phyloP scores from a whole-genome alignment of 2,888 invertebrate genomes.

The Caenorhabditis virilis region DNA sequence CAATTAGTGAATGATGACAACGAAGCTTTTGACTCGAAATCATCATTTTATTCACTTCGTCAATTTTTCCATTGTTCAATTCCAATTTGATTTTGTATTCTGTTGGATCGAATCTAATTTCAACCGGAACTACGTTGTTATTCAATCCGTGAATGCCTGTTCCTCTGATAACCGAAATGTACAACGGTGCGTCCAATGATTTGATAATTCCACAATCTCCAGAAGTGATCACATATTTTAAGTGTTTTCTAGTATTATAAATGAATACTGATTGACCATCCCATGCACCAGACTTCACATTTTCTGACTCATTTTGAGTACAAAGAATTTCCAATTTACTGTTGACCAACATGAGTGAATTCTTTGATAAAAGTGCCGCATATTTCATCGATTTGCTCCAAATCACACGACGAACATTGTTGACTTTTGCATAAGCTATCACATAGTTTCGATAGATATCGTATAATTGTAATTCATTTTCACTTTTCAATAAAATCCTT shows the following conservation, averaged over 20 bases:
- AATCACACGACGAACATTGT: constrained; percentile 76
- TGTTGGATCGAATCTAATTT: constrained; percentile 88
- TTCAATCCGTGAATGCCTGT: constrained; percentile 58
- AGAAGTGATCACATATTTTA: constrained; percentile 75
- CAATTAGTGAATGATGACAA: constrained; percentile 97
- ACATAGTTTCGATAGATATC: constrained; percentile 94
- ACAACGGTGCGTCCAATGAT: constrained; percentile 94
- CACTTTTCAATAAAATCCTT: constrained; percentile 79
- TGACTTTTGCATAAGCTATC: constrained; percentile 69
- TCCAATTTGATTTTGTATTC: constrained; percentile 98
- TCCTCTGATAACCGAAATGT: constrained; percentile 86
- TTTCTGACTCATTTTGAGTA: constrained; percentile 89
- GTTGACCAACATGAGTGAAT: constrained; percentile 73
- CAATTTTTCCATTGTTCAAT: constrained; percentile 90
- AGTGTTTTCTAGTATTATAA: constrained; percentile 98
- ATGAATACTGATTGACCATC: constrained; percentile 96
- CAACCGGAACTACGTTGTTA: constrained; percentile 63
- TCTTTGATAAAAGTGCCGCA: constrained; percentile 90
- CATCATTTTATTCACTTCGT: constrained; percentile 87
- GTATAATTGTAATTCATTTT: constrained; percentile 88
- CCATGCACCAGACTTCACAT: constrained; percentile 97
- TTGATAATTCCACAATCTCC: constrained; percentile 97
- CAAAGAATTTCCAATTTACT: constrained; percentile 80
- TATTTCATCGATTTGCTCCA: constrained; percentile 95
- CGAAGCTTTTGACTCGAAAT: constrained; percentile 84